Conservation (phyloP, 2,113 vertebrate genomes). For the Prinia subflava region DNA sequence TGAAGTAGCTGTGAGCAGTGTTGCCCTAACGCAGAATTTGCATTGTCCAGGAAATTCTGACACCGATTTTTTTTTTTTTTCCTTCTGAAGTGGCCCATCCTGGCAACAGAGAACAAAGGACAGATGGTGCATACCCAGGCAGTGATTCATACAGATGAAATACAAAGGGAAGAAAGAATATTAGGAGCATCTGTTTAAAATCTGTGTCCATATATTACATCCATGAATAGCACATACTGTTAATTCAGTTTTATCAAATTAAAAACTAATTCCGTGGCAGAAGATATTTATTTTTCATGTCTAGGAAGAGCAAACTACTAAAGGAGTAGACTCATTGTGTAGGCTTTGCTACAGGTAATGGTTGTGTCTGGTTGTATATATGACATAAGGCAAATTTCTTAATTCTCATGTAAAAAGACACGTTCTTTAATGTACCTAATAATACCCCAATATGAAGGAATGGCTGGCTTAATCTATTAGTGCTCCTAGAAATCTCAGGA, state of each 20-base stretch:
- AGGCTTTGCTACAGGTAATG: background rate
- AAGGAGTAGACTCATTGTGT: background rate
- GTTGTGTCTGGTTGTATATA: background rate
- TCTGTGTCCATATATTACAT: background rate
- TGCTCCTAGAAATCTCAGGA: background rate
- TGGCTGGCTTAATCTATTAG: background rate
- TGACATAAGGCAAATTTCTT: background rate
- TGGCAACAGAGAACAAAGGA: constrained; percentile 48
- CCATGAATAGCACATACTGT: background rate
- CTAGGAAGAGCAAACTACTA: background rate
- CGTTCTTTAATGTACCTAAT: background rate
- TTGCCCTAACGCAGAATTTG: background rate
- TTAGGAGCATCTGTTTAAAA: constrained; percentile 47
- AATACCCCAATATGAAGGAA: background rate
- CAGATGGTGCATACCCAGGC: constrained; percentile 53
- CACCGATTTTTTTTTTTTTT: background rate
- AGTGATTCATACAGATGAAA: constrained; percentile 38
- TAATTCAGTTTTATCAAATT: constrained; percentile 3
- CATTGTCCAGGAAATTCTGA: constrained; percentile 3
- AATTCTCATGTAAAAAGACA: background rate
- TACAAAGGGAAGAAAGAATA: background rate
- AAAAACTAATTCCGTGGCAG: background rate
- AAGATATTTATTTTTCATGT: background rate
- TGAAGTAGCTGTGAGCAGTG: background rate
- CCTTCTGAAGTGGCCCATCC: constrained; percentile 9